These are phyloP conservation scores for Phaedon cochleariae DNA, from an alignment of 2,888 invertebrate genomes.

Conservation along the genomic window DNA sequence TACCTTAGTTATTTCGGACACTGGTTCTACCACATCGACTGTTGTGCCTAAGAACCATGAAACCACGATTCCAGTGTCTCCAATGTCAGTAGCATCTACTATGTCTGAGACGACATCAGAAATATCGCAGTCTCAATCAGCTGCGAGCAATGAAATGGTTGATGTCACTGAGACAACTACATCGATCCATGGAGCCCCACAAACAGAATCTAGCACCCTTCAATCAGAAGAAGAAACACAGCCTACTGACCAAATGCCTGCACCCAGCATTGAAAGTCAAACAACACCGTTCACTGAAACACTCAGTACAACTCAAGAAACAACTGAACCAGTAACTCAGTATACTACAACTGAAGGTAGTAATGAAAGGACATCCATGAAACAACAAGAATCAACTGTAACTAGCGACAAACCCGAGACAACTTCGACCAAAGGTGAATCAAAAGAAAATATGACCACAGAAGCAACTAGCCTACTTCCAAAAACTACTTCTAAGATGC, in stretches of 20 bases:
- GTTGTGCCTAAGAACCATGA: background rate
- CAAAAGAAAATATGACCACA: too few relatives aligned
- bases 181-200: background rate
- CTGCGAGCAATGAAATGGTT: too few relatives aligned
- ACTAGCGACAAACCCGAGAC: background rate
- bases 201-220: slow-evolving; percentile 28
- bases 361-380: too few relatives aligned
- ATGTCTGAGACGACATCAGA: background rate
- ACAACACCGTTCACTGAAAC: slow-evolving; percentile 40
- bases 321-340: background rate
- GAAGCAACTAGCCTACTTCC: slow-evolving; percentile 13
- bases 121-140: background rate
- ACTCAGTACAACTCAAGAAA: background rate
- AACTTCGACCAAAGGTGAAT: too few relatives aligned
- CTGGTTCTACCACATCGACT: background rate
- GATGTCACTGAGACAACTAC: background rate
- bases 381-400: background rate
- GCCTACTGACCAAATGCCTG: slow-evolving; percentile 52
- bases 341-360: too few relatives aligned
- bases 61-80: too few relatives aligned
- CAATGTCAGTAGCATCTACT: too few relatives aligned
- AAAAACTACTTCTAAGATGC: background rate
- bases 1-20: background rate
- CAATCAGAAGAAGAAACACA: slow-evolving; percentile 17
- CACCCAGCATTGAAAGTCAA: slow-evolving; percentile 50